Base-by-base conservation (phyloP, 2,888 invertebrate genomes). In the Phlogophora meticulosa region DNA sequence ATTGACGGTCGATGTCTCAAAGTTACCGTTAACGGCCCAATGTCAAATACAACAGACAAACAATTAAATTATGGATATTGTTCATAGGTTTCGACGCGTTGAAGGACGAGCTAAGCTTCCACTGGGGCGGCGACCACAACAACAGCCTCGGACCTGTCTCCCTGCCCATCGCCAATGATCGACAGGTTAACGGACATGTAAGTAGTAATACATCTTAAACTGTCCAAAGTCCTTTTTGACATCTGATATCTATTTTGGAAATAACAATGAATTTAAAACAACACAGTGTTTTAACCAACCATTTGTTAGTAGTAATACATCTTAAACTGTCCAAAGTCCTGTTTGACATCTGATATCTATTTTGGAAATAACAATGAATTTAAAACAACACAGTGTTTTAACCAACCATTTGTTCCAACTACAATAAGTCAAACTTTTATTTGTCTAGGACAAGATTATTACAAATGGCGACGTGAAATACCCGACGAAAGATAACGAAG, bases 91-190 rank as follows among this genome's bases (percentile, higher is more conserved):
- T 97, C 91, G 96, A 97, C 81, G 96, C 96, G 0, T 85, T 97
- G 69, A 97, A 97, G 83, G 98, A 97, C 81, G 97, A 97, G 92
- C 92, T 97, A 73, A 97, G 97, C 81, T 96, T 97, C 86, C 97
- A 97, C 76, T 96, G 97, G 94, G 97, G 93, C 78, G 97, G 93
- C 76, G 97, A 97, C 43, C 97, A 98, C 79, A 96, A 97, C 87
- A 96, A 97, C 88, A 93, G 91, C 82, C 93, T 97, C 72, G 97
- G 92, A 86, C 97, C 91, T 92, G 94, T 77, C 76, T 96, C 92
- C 68, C 91, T 95, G 61, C 94, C 93, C 2, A 85, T 87, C 78
- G 80, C 87, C 2, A 81, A 87, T n/a, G 90, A 90, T 59, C 85
- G 83, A 52, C 90, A 90, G 15, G 58, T 92, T 40, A 95, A 95